Base-by-base conservation (phyloP, 2,888 invertebrate species). In the Esperia sulphurella region DNA sequence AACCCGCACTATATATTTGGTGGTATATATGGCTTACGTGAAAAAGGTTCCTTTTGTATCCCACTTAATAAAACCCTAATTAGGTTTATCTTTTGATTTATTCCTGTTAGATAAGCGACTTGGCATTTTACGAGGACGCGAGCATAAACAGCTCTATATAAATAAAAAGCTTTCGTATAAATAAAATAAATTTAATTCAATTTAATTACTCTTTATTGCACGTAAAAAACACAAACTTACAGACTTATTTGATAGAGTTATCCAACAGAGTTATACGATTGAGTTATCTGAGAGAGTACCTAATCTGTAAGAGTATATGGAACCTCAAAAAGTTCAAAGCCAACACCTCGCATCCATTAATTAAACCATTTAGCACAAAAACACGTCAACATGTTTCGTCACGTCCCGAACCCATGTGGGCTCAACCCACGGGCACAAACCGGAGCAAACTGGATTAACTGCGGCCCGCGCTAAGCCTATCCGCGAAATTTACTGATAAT, bases 401-500 rank as follows among this genome's bases (percentile, higher is more conserved):
- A 21, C 21, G 21, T 21, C 21, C 21, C 21, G 5, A 21, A 21
- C 21, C 21, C 21, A 21, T 21, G 21, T 5, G 9, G 31, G 31
- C 31, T 31, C 31, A 31, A 31, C 31, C 31, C 31, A 2, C 8
- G 10, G 35, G 35, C 6, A 2, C 35, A 29, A 29, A 28, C 41
- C 28, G 28, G 46, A 12, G 37, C 29, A 38, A 41, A 39, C 37
- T 13, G 39, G 45, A 13, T 50, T 44, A 50, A 21, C 45, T 29
- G 37, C 33, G 29, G 31, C 45, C 41, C 39, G 43, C 41, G 31
- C 45, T 49, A 51, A 45, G 49, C 45, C 31, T 46, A 49, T 43
- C 49, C 49, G 41, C 37, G 40, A 51, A 54, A 55, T 53, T 55
- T 51, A 49, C 53, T 51, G 49, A 53, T 55, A 53, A 55, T 55